Conservation (phyloP, 2,113 vertebrate species). For the Hippocampus zosterae region DNA sequence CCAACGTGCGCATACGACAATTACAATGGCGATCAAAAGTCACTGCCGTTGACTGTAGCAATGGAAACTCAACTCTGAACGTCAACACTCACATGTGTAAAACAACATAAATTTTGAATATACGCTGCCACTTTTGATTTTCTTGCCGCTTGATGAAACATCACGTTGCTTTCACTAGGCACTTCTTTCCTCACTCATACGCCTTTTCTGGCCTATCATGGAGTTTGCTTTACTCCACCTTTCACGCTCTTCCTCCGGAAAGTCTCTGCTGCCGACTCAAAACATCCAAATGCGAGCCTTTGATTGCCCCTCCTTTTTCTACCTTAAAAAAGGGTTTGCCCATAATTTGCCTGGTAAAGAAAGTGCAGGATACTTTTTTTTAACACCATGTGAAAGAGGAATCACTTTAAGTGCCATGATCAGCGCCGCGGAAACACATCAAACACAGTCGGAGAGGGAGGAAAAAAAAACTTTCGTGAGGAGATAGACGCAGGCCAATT, state of each 20-base stretch:
- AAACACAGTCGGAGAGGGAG: conserved; percentile 40
- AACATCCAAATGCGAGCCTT: conserved; percentile 40
- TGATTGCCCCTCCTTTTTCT: conserved; percentile 43
- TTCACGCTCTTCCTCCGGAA: conserved; percentile 27
- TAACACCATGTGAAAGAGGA: conserved; percentile 36
- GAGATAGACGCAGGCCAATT: conserved; percentile 56
- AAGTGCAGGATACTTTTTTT: conserved; percentile 9
- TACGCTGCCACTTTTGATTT: conserved; percentile 6
- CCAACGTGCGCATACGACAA: too few species aligned
- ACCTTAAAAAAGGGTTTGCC: conserved; percentile 30
- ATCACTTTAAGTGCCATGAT: conserved; percentile 58
- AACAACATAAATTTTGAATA: too few species aligned
- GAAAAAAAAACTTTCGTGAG: conserved; percentile 50
- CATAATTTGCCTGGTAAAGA: conserved; percentile 52
- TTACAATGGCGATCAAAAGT: too few species aligned
- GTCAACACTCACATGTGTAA: too few species aligned
- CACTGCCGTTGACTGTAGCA: background rate
- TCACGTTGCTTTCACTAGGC: conserved; percentile 52
- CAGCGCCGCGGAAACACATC: conserved; percentile 55
- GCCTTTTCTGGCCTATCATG: conserved; percentile 10
- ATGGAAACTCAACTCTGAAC: background rate
- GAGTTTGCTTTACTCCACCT: conserved; percentile 30
- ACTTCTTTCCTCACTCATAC: conserved; percentile 26
- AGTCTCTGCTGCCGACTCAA: conserved; percentile 23
- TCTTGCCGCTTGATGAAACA: conserved; percentile 51